A percentile compares a stretch with the other conserved stretches of the same genome.
phyloP scores from a whole-genome alignment of 1,140 invertebrate genomes.

The Ceratosolen solmsi region DNA sequence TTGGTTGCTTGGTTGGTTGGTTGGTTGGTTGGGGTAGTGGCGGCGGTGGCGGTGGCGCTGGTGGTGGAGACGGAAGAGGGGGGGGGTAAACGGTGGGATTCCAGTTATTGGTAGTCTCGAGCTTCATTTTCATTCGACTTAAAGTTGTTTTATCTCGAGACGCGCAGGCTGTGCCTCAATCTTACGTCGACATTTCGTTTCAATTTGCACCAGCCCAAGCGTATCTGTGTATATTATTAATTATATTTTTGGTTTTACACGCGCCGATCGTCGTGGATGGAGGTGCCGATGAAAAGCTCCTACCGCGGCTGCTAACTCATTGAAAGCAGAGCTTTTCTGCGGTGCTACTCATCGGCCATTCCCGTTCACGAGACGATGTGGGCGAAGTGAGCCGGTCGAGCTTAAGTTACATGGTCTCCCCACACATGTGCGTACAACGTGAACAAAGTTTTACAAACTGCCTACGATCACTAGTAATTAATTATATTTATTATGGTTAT shows the following conservation, averaged over 20 bases:
- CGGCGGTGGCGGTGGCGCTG: not conserved
- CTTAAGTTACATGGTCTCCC: slow-evolving; percentile 74
- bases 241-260: slow-evolving; percentile 30
- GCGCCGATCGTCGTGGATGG: slow-evolving; percentile 39
- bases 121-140: slow-evolving; percentile 30
- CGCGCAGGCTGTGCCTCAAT: slow-evolving; percentile 40
- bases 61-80: not conserved
- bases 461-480: slow-evolving; percentile 71
- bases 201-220: slow-evolving; percentile 47
- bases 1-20: slow-evolving; percentile 27
- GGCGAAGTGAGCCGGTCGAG: slow-evolving; percentile 70
- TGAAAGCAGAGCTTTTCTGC: not conserved
- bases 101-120: slow-evolving; percentile 29
- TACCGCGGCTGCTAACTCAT: not conserved
- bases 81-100: slow-evolving; percentile 19
- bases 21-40: slow-evolving; percentile 1
- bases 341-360: slow-evolving; percentile 5
- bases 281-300: not conserved
- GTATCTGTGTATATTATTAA: slow-evolving; percentile 17
- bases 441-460: slow-evolving; percentile 73
- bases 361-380: slow-evolving; percentile 52
- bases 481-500: slow-evolving; percentile 62
- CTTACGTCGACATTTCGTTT: slow-evolving; percentile 22
- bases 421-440: slow-evolving; percentile 74
- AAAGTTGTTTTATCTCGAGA: slow-evolving; percentile 38